Evolutionary conservation across 2,888 invertebrate genomes (phyloP).

Genomic region (Cyclophora albipunctata): DNA sequence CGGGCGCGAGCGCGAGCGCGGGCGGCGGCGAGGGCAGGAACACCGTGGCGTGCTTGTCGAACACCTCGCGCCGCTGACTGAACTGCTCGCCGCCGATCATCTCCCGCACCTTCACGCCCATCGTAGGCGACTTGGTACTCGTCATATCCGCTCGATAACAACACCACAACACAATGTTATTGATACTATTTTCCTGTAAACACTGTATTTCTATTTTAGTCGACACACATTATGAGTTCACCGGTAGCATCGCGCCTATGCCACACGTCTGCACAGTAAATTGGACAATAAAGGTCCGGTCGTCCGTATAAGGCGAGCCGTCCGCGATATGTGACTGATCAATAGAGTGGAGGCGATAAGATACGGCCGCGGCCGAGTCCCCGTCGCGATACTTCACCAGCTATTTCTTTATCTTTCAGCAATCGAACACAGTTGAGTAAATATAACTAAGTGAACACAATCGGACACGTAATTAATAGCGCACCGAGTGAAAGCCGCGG

Average conservation of each 20-base stretch:
- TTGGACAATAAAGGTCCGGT: conserved; percentile 68
- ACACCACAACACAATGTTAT: conserved; percentile 71
- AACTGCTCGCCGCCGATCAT: conserved; percentile 68
- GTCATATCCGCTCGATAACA: conserved; percentile 71
- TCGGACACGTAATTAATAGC: conserved; percentile 65
- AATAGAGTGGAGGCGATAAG: conserved; percentile 69
- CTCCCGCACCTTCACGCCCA: conserved; percentile 67
- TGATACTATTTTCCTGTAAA: conserved; percentile 71
- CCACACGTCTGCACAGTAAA: conserved; percentile 60
- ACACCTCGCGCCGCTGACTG: conserved; percentile 70
- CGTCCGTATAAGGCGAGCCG: conserved; percentile 67
- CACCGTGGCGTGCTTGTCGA: conserved; percentile 69
- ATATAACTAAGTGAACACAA: conserved; percentile 64
- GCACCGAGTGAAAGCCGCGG: conserved; percentile 63
- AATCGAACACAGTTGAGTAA: conserved; percentile 69
- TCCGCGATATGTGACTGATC: conserved; percentile 71
- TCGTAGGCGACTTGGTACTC: conserved; percentile 62
- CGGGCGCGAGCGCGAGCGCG: conserved; percentile 36
- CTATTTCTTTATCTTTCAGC: conserved; percentile 68
- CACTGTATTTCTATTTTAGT: conserved; percentile 68
- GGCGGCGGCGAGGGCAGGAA: conserved; percentile 61
- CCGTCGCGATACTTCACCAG: conserved; percentile 37
- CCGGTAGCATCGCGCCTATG: conserved; percentile 66
- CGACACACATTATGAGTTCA: conserved; percentile 71
- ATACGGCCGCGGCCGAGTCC: conserved; percentile 52